phyloP scores from a whole-genome alignment of 1,140 invertebrate species.

The Orussus abietinus region DNA sequence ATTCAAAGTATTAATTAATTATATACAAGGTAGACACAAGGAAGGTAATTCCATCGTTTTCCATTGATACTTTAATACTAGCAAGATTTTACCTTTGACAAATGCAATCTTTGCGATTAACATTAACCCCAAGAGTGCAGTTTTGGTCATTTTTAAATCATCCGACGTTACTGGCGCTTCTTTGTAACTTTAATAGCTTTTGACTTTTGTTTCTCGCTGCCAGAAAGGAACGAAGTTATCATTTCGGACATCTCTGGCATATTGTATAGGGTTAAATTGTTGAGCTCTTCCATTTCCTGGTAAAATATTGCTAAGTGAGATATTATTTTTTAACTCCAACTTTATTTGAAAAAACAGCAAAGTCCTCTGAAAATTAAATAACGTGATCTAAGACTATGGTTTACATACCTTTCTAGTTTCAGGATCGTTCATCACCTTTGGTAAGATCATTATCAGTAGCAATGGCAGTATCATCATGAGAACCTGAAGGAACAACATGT shows the following conservation, averaged over 20 bases:
- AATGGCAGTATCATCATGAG: conserved; percentile 96
- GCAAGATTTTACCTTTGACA: no score
- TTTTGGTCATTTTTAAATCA: no score
- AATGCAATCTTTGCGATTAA: no score
- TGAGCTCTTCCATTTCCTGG: conserved; percentile 86
- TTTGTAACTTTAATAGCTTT: conserved; percentile 65
- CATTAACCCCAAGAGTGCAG: no score
- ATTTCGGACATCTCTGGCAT: conserved; percentile 91
- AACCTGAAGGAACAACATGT: conserved; percentile 53
- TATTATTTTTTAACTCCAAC: background rate
- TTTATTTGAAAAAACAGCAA: background rate
- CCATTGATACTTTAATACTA: no score
- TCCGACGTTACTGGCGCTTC: conserved; percentile 66
- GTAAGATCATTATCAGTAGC: conserved; percentile 85
- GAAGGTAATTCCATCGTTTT: no score
- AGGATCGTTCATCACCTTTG: conserved; percentile 96
- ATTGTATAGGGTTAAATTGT: conserved; percentile 76
- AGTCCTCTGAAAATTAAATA: conserved; percentile 4
- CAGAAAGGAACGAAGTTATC: conserved; percentile 75
- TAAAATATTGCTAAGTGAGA: conserved; percentile 21
- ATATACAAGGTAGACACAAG: no score
- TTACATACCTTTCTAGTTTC: conserved; percentile 76
- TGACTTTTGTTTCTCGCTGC: conserved; percentile 59
- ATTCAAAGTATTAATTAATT: no score
- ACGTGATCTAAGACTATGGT: background rate